Conservation (phyloP, 2,113 vertebrate species). For the Oncorhynchus kisutch region DNA sequence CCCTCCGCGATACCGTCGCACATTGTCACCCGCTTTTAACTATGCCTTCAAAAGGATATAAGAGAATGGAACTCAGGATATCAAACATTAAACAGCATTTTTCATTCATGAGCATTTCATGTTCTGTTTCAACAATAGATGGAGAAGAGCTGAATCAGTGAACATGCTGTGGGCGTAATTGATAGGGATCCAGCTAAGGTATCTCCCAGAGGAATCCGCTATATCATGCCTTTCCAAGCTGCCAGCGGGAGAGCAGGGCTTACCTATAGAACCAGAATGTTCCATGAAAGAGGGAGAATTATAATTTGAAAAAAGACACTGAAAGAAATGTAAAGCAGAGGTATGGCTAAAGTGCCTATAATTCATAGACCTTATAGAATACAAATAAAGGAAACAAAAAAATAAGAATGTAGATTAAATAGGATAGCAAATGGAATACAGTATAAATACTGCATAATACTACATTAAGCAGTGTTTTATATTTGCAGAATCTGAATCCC, state of each 20-base stretch:
- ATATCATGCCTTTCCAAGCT: constrained; percentile 29
- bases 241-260: constrained; percentile 56
- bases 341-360: neutral
- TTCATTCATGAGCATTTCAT: constrained; percentile 74
- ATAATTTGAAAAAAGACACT: constrained; percentile 50
- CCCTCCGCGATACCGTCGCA: no score
- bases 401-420: no score
- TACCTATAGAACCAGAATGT: constrained; percentile 10
- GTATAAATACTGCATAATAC: no score
- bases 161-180: constrained; percentile 70
- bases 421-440: no score
- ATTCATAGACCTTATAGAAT: no score
- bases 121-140: constrained; percentile 68
- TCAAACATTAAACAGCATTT: constrained; percentile 74
- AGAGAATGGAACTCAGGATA: constrained; percentile 21
- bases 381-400: no score
- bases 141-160: constrained; percentile 70
- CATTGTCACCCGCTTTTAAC: no score
- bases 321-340: constrained; percentile 39
- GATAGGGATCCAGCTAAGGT: constrained; percentile 71
- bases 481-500: no score
- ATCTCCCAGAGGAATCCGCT: constrained; percentile 21
- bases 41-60: no score
- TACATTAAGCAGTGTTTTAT: no score
- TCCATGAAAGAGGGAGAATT: no score